Evolutionary conservation across 2,797 vertebrate genomes (phyloP).

Genomic region (Botia kubotai): DNA sequence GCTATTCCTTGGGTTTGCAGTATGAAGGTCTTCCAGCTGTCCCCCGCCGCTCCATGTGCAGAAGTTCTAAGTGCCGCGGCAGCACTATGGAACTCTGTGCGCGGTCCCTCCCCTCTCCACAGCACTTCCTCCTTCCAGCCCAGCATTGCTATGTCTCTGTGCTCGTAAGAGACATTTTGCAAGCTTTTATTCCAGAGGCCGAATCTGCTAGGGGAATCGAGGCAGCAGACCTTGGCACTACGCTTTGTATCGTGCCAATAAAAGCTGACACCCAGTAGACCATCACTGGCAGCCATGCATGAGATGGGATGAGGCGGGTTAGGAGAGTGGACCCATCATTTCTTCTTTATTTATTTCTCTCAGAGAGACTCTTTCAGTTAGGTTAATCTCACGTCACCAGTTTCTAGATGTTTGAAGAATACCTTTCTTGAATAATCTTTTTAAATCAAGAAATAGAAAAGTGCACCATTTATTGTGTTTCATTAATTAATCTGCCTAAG

Average conservation of each 20-base stretch:
- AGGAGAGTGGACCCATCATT: constrained; percentile 79
- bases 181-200: constrained; percentile 84
- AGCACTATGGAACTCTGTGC: constrained; percentile 83
- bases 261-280: constrained; percentile 83
- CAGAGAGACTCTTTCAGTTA: constrained; percentile 65
- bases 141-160: constrained; percentile 83
- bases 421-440: neutral
- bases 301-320: constrained; percentile 83
- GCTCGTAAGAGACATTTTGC: constrained; percentile 78
- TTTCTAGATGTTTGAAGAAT: constrained; percentile 56
- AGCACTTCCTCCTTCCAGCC: constrained; percentile 92
- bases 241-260: constrained; percentile 84
- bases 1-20: constrained; percentile 86
- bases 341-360: constrained; percentile 82
- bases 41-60: constrained; percentile 86
- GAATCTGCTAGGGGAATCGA: constrained; percentile 74
- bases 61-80: constrained; percentile 79
- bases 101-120: constrained; percentile 89
- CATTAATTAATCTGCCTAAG: neutral
- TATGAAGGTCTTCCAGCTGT: constrained; percentile 85
- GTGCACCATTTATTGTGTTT: neutral
- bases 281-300: constrained; percentile 86
- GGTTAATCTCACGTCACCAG: constrained; percentile 72
- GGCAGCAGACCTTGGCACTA: constrained; percentile 77
- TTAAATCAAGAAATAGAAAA: neutral